Evolutionary conservation across 2,797 vertebrate genomes (phyloP).

Genomic region (Enteromius unitaeniatus): DNA sequence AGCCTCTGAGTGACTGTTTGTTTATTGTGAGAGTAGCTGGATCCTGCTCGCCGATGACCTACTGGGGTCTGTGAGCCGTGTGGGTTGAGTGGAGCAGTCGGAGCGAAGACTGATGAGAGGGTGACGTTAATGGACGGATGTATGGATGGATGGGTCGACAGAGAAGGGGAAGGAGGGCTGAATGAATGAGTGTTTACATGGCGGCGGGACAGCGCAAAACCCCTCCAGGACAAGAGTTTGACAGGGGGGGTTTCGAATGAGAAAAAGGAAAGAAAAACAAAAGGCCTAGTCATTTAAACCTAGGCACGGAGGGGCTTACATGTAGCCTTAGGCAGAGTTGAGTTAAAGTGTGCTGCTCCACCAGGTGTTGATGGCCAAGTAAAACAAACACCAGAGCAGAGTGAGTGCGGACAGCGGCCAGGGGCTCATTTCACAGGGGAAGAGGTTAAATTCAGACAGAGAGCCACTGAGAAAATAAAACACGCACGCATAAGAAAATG

Average conservation of each 20-base stretch:
- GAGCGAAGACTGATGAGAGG: slow-evolving; percentile 79
- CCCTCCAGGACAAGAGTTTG: slow-evolving; percentile 70
- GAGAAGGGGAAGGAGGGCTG: slow-evolving; percentile 63
- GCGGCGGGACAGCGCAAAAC: slow-evolving; percentile 73
- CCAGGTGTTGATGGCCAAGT: slow-evolving; percentile 78
- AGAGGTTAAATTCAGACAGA: slow-evolving; percentile 70
- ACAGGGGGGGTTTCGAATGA: slow-evolving; percentile 61
- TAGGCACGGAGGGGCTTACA: slow-evolving; percentile 75
- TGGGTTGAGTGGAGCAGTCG: slow-evolving; percentile 69
- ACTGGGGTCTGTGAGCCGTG: slow-evolving; percentile 70
- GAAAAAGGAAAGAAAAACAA: slow-evolving; percentile 61
- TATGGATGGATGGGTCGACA: slow-evolving; percentile 75
- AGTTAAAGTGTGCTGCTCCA: slow-evolving; percentile 79
- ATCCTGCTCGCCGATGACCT: slow-evolving; percentile 67
- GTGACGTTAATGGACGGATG: slow-evolving; percentile 76
- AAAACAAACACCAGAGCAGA: slow-evolving; percentile 80
- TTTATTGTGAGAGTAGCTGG: slow-evolving; percentile 77
- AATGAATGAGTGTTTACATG: slow-evolving; percentile 70
- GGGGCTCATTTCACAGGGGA: slow-evolving; percentile 64
- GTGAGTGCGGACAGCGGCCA: slow-evolving; percentile 67
- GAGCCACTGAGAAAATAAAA: slow-evolving; percentile 62
- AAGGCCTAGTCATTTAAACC: slow-evolving; percentile 65
- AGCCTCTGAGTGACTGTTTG: slow-evolving; percentile 76
- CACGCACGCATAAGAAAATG: slow-evolving; percentile 47
- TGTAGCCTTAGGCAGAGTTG: slow-evolving; percentile 75